Evolutionary conservation across 2,113 vertebrate species (phyloP), one percentile per base, ranked within the genome.

Genomic region (Nansenia antarctica): DNA sequence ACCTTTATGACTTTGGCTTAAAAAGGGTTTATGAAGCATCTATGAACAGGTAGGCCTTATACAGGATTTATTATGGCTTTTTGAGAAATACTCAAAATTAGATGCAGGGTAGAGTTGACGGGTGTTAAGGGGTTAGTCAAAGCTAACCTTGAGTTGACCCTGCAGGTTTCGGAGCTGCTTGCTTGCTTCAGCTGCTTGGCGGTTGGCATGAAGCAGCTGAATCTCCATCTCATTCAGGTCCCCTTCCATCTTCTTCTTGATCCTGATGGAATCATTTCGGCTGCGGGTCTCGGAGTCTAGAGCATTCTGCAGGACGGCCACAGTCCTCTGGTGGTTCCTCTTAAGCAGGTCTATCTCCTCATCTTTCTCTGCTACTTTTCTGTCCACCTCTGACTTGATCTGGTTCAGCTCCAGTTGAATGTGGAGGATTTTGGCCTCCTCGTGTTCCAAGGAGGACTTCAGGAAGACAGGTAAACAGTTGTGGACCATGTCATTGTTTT

Each of bases 191-290:
- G 86, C 82, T 11, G 89, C 88, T 3, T 90, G 89, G 11, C 70
- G 70, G 59, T 83, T 92, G 49, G 91, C 83, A 9, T 88, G 89
- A 31, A 81, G 87, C 39, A 93, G 89, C 63, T 94, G 91, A 37
- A 93, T 82, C 79, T 94, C 90, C 85, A 92, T 91, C 78, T 88
- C n/a, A n/a, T n/a, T n/a, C n/a, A n/a, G n/a, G n/a, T n/a, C n/a
- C n/a, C n/a, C n/a, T n/a, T n/a, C n/a, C n/a, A n/a, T n/a, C n/a
- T n/a, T 94, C 63, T 90, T 94, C 83, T 92, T 93, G 7, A 89
- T 67, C 3, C 82, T 53, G 12, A 90, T 70, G 0, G 86, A 88
- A n/a, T 95, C 90, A 1, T 89, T 92, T 62, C 91, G 90, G 85
- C 88, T 90, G 58, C 82, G 84, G 1, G 82, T 86, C 87, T 95